Evolutionary conservation across 2,113 vertebrate species (phyloP).

Genomic region (Pterocles orientalis): DNA sequence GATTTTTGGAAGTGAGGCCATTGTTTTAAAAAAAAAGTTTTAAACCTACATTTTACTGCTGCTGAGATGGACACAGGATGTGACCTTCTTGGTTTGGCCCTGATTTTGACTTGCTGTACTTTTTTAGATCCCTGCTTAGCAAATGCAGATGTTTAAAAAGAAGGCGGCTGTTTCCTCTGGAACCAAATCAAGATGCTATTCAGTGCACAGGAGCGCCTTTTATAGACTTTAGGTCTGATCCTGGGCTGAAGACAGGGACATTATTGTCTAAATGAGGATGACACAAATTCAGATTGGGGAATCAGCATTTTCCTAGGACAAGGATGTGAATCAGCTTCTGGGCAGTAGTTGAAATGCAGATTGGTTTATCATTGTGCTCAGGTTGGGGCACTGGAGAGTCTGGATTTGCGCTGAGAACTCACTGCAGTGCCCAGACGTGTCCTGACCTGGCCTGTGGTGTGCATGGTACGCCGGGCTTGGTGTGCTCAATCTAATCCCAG

Average conservation of each 20-base stretch:
- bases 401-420: not conserved
- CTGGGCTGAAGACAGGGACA: slow-evolving; percentile 26
- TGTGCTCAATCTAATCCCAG: not conserved
- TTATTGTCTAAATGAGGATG: slow-evolving; percentile 24
- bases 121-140: slow-evolving; percentile 46
- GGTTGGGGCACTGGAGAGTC: not conserved
- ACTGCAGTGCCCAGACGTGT: not conserved
- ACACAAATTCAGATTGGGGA: not conserved
- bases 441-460: not conserved
- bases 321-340: not conserved
- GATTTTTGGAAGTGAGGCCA: not conserved
- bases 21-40: not conserved
- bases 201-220: slow-evolving; percentile 38
- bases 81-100: slow-evolving; percentile 48
- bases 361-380: not conserved
- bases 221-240: slow-evolving; percentile 14
- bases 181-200: slow-evolving; percentile 12
- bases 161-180: slow-evolving; percentile 40
- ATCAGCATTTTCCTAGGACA: slow-evolving; percentile 1
- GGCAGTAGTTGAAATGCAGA: not conserved
- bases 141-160: slow-evolving; percentile 61
- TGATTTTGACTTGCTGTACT: slow-evolving; percentile 28
- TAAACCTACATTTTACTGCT: slow-evolving; percentile 1
- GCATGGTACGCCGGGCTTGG: not conserved
- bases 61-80: slow-evolving; percentile 41